phyloP scores from a whole-genome alignment of 2,113 vertebrate genomes.

The Hystrix brachyura region DNA sequence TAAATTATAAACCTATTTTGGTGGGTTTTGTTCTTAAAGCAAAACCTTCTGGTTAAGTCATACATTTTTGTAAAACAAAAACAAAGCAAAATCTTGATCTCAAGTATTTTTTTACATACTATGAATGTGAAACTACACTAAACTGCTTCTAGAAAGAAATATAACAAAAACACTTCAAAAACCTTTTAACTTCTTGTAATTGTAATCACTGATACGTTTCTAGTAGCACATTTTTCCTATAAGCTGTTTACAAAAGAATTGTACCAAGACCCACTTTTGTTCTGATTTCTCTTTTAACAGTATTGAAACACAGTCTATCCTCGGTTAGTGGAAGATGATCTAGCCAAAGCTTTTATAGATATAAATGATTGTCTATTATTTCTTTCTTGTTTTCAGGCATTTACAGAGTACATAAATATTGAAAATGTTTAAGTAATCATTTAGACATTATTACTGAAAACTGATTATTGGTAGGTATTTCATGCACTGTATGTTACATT shows the following conservation, averaged over 20 bases:
- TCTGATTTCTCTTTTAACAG: conserved; percentile 86
- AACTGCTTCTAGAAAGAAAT: conserved; percentile 84
- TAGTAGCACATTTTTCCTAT: conserved; percentile 85
- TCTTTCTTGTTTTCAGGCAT: conserved; percentile 85
- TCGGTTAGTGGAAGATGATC: conserved; percentile 81
- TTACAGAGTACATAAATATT: conserved; percentile 84
- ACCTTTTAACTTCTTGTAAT: conserved; percentile 87
- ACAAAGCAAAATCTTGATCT: conserved; percentile 40
- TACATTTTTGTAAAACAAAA: conserved; percentile 39
- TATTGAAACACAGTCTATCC: conserved; percentile 85
- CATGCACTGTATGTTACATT: not conserved
- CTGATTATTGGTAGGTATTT: not conserved
- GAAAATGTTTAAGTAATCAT: conserved; percentile 84
- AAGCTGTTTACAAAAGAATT: conserved; percentile 88
- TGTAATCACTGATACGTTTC: conserved; percentile 87
- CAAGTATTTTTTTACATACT: conserved; percentile 77
- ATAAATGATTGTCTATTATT: conserved; percentile 81
- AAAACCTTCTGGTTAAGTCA: conserved; percentile 54
- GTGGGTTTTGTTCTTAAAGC: not conserved
- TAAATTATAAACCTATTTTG: not conserved
- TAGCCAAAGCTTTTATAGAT: conserved; percentile 86
- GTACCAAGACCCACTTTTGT: conserved; percentile 84
- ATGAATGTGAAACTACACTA: conserved; percentile 77
- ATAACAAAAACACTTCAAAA: conserved; percentile 86
- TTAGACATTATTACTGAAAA: conserved; percentile 76